Base-by-base conservation (phyloP, 2,113 vertebrate genomes). In the Euleptes europaea region DNA sequence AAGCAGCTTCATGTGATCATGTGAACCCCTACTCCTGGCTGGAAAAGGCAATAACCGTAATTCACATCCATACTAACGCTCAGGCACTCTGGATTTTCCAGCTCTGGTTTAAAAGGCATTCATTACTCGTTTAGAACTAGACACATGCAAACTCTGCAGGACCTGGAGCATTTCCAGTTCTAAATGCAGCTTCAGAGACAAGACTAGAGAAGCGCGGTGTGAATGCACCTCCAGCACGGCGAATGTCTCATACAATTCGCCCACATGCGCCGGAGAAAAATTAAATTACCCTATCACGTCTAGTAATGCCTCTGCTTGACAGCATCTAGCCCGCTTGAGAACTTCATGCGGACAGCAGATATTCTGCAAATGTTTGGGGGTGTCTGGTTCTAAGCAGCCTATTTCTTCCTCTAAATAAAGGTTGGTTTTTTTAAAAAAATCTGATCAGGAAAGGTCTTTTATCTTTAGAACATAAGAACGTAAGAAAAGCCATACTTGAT, bases 121-220 rank as follows among this genome's bases (percentile, higher is more conserved):
- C 49, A 71, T 28, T 38, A 57, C 9, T 71, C 49, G 40, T 17
- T 72, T 71, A 69, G 49, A 82, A 82, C 67, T 82, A 35, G 80
- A 82, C 67, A 82, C 80, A 57, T 72, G 80, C 35, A 82, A 72
- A 57, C 66, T 71, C 67, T 35, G 35, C 83, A 35, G 75, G 65
- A 26, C 19, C 40, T 13, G 35, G 80, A 82, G 35, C 26, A 11
- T 40, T 82, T 82, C 67, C 80, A 71, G 49, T 71, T 84, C 65
- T 78, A 70, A 57, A 70, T 28, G 35, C 49, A 70, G 49, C 21
- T 5, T 75, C 44, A 78, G 75, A 57, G 60, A n/a, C 49, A 42
- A n/a, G 14, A 17, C 47, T 60, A 72, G 67, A 72, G 67, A 60
- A 54, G 70, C 28, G 28, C 33, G 14, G 67, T 13, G 49, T 31